phyloP scores from a whole-genome alignment of 2,888 invertebrate genomes.

The Pyrrhosoma nymphula region DNA sequence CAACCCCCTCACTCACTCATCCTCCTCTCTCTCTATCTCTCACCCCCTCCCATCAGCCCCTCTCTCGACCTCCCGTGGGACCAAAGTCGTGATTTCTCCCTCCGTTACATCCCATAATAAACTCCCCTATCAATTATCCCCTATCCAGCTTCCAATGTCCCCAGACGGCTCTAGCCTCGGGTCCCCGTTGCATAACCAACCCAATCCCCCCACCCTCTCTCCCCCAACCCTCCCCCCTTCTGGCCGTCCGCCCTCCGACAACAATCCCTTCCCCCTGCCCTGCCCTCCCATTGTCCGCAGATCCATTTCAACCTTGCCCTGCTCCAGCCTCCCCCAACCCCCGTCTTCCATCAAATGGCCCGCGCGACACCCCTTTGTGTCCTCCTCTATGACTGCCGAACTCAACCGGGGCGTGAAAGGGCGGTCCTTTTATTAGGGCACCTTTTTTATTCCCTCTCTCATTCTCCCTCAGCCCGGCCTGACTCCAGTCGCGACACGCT shows the following conservation, averaged over 20 bases:
- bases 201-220: background rate
- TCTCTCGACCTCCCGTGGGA: background rate
- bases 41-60: background rate
- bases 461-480: background rate
- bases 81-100: conserved; percentile 43
- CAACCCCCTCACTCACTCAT: background rate
- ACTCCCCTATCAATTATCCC: conserved; percentile 54
- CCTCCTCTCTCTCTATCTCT: background rate
- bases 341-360: background rate
- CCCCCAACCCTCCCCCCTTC: background rate
- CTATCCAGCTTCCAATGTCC: conserved; percentile 45
- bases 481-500: background rate
- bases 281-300: conserved; percentile 34
- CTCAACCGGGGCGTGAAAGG: conserved; percentile 25
- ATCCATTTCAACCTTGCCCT: conserved; percentile 27
- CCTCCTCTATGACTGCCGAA: background rate
- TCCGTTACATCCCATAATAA: conserved; percentile 50
- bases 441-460: background rate
- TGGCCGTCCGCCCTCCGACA: background rate
- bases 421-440: background rate
- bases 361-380: background rate
- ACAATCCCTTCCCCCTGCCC: background rate
- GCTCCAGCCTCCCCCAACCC: background rate
- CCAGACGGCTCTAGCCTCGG: conserved; percentile 14
- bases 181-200: background rate